These are phyloP conservation scores for Mamestra configurata DNA, from an alignment of 1,140 invertebrate genomes.

Conservation along the genomic window DNA sequence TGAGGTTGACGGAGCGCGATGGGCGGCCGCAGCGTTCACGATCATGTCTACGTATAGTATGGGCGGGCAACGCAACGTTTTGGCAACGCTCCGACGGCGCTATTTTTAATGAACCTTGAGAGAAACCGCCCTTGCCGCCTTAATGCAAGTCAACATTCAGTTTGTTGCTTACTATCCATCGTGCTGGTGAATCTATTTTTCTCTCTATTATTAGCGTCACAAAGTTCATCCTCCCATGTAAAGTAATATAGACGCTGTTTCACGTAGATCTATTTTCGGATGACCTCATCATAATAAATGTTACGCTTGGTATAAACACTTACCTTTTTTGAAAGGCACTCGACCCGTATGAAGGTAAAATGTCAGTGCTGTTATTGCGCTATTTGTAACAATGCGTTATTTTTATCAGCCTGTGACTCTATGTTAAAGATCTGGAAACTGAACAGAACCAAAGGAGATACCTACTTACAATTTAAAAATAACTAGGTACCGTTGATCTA, in stretches of 20 bases:
- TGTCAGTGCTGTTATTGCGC: constrained; percentile 58
- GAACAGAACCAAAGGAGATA: neutral
- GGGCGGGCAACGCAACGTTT: constrained; percentile 78
- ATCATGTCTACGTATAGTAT: constrained; percentile 73
- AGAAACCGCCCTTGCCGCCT: constrained; percentile 83
- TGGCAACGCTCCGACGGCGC: constrained; percentile 80
- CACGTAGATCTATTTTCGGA: constrained; percentile 64
- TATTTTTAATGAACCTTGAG: constrained; percentile 87
- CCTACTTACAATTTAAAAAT: neutral
- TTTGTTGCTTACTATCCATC: constrained; percentile 57
- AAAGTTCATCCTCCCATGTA: constrained; percentile 55
- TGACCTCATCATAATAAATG: constrained; percentile 69
- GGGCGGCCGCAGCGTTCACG: constrained; percentile 51
- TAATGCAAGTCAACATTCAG: constrained; percentile 72
- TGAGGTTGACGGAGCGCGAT: constrained; percentile 33
- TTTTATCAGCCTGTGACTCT: neutral
- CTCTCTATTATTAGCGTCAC: constrained; percentile 59
- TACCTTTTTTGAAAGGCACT: constrained; percentile 61
- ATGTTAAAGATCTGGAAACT: neutral
- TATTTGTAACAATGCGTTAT: constrained; percentile 10
- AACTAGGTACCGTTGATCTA: neutral
- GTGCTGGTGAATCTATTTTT: constrained; percentile 64
- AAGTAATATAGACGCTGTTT: constrained; percentile 59
- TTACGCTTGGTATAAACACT: constrained; percentile 61
- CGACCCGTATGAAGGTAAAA: constrained; percentile 67